These are phyloP conservation scores for Chrysodeixis includens DNA, from an alignment of 2,888 invertebrate species.

Conservation along the genomic window DNA sequence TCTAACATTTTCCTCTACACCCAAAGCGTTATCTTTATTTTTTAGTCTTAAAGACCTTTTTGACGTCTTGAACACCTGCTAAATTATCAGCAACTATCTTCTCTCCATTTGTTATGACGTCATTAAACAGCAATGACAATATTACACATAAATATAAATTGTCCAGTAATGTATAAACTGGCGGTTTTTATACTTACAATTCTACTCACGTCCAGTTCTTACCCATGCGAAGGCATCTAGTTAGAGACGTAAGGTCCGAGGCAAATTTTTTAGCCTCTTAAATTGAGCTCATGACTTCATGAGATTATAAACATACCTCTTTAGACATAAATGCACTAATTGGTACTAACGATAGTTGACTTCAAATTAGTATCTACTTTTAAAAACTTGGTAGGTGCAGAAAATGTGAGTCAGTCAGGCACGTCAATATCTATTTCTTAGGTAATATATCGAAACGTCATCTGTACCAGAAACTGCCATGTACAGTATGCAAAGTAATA, in stretches of 20 bases:
- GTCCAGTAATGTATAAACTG: conserved; percentile 23
- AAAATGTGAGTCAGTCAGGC: too few relatives aligned
- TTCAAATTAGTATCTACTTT: not conserved
- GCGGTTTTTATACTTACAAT: conserved; percentile 28
- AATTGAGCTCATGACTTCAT: conserved; percentile 16
- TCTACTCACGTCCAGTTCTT: conserved; percentile 35
- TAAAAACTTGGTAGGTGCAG: not conserved
- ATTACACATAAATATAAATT: not conserved
- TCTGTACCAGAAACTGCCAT: too few relatives aligned
- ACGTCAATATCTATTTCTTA: too few relatives aligned
- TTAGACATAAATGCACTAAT: conserved; percentile 5
- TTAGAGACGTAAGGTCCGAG: conserved; percentile 36
- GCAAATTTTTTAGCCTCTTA: conserved; percentile 29
- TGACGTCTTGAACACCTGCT: not conserved
- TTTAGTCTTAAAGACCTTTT: too few relatives aligned
- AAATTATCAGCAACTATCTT: not conserved
- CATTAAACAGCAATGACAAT: not conserved
- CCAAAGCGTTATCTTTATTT: not conserved
- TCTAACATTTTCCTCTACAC: not conserved
- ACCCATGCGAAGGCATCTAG: conserved; percentile 38
- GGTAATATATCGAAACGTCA: too few relatives aligned
- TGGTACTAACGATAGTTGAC: not conserved
- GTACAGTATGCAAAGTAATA: too few relatives aligned
- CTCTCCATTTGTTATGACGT: not conserved
- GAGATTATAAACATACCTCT: conserved; percentile 15